Percentiles rank a stretch among this genome's conserved stretches.
phyloP scores from a whole-genome alignment of 1,140 invertebrate genomes.

The Dendrolimus punctatus region DNA sequence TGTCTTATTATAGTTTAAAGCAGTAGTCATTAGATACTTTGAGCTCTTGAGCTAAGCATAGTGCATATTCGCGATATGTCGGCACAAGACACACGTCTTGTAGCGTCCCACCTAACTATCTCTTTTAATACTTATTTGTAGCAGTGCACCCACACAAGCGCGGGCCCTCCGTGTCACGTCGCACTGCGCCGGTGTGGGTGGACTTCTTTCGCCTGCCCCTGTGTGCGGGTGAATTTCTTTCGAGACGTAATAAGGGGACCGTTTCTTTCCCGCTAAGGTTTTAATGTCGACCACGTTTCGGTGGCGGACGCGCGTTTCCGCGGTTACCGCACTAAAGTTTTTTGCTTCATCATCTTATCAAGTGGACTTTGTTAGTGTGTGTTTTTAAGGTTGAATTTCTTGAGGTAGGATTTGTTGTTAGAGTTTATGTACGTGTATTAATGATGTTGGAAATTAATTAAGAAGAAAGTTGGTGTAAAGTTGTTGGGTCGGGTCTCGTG shows the following conservation, averaged over 20 bases:
- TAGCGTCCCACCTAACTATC: conserved; percentile 54
- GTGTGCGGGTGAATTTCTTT: conserved; percentile 69
- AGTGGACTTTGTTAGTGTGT: conserved; percentile 37
- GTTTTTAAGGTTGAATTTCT: conserved; percentile 21
- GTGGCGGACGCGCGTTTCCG: conserved; percentile 59
- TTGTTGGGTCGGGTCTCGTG: conserved; percentile 13
- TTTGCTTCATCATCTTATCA: conserved; percentile 35
- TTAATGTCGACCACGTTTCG: conserved; percentile 70
- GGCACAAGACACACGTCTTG: conserved; percentile 22
- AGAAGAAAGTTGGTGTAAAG: conserved; percentile 43
- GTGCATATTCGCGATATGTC: conserved; percentile 15
- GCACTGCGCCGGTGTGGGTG: conserved; percentile 50
- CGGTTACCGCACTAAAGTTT: conserved; percentile 52
- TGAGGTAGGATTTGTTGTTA: conserved; percentile 11
- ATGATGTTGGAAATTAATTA: conserved; percentile 46
- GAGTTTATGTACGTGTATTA: conserved; percentile 16
- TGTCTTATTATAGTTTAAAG: too few relatives aligned
- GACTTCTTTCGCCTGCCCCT: conserved; percentile 60
- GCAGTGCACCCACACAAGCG: conserved; percentile 40
- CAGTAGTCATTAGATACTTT: too few relatives aligned
- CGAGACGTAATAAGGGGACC: conserved; percentile 71
- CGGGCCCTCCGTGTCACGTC: conserved; percentile 41
- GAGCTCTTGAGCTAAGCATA: too few relatives aligned
- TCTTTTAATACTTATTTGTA: conserved; percentile 67
- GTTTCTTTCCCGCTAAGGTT: conserved; percentile 71